Base-by-base conservation (phyloP, 2,797 vertebrate genomes). In the Neosilurus mollespiculum region DNA sequence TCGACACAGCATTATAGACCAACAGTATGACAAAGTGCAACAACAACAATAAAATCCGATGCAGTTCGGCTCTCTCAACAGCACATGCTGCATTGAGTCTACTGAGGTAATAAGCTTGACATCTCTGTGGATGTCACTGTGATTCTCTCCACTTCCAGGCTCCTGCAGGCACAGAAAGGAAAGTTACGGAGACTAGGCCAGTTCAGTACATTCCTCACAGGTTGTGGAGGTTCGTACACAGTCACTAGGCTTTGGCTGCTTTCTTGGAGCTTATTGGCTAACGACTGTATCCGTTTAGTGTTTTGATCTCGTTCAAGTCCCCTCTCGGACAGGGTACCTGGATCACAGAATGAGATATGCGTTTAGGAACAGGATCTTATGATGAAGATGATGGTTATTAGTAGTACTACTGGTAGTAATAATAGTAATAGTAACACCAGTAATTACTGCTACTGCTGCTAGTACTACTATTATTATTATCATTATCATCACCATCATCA, bases 281-380 rank as follows among this genome's bases (percentile, higher is more conserved):
- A 73, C 11, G 84, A 58, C 16, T 49, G 9, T 0, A 75, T 51
- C 75, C 90, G 90, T 84, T 8, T 24, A 0, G 24, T 61, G 5
- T 9, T 77, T 26, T 85, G 77, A 3, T 86, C 70, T 0, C 75
- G 85, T 75, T 87, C 90, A 54, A 94, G 86, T 11, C 96, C 96
- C 88, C 95, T 91, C 84, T 96, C 96, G 84, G 92, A 86, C 66
- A 70, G 83, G 3, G 94, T 94, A 84, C 96, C 96, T 96, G 82
- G 30, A 88, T 26, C 34, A 84, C 26, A 49, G 64, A 82, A 70
- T 58, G 26, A 43, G 51, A 58, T 10, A 56, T 59, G 9, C 61
- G 18, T 34, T 64, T 56, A 67, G 26, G 56, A 76, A n/a, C 30
- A 37, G 10, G 5, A 20, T 76, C 22, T 59, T 22, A 9, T 12